A percentile compares a stretch with the other conserved stretches of the same genome.
phyloP scores from a whole-genome alignment of 2,888 invertebrate species.

The Diarsia rubi region DNA sequence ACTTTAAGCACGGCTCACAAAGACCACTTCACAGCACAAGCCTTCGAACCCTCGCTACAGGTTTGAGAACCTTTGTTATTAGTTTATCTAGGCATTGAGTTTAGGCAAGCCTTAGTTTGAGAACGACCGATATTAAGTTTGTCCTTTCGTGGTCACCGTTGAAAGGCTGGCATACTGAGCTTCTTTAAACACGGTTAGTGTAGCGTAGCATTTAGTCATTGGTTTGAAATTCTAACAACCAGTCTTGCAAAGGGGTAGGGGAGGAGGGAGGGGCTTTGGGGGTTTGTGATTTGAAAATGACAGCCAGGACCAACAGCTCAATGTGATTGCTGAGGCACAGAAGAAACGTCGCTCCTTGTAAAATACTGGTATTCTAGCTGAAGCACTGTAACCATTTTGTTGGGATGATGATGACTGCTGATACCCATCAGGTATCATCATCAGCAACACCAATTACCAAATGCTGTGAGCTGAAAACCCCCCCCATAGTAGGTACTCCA shows the following conservation, averaged over 20 bases:
- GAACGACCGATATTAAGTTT: slow-evolving; percentile 43
- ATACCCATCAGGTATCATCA: background rate
- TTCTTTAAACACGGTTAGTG: too few relatives aligned
- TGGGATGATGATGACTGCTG: too few relatives aligned
- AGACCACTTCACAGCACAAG: background rate
- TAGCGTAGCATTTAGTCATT: too few relatives aligned
- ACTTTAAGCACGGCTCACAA: background rate
- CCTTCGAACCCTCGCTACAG: background rate
- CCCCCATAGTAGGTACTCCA: background rate
- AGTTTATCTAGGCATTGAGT: slow-evolving; percentile 19
- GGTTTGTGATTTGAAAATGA: too few relatives aligned
- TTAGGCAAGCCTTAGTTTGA: background rate
- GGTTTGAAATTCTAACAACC: too few relatives aligned
- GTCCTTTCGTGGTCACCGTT: slow-evolving; percentile 13
- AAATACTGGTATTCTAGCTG: too few relatives aligned
- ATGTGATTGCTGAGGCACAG: too few relatives aligned
- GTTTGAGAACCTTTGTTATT: slow-evolving; percentile 5
- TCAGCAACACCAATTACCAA: background rate
- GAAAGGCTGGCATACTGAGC: background rate
- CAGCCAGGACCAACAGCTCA: too few relatives aligned
- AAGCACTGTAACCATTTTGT: too few relatives aligned
- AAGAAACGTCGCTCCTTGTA: too few relatives aligned
- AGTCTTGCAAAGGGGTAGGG: too few relatives aligned
- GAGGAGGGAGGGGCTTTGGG: too few relatives aligned
- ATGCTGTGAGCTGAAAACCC: background rate